These are phyloP conservation scores for Proterorhinus semilunaris DNA, from an alignment of 2,113 vertebrate species.

Conservation along the genomic window DNA sequence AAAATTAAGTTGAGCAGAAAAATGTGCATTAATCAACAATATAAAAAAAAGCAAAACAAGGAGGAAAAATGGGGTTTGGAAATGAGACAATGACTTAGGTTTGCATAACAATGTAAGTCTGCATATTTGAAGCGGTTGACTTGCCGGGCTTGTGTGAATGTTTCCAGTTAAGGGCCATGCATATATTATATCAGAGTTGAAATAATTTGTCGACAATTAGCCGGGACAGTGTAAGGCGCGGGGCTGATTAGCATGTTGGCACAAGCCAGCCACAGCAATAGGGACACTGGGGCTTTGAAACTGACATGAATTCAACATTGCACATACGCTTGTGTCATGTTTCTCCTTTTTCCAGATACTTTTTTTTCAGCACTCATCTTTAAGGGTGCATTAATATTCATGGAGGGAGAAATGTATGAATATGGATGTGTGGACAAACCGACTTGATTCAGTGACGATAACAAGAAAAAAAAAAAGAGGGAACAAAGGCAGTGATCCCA, in stretches of 20 bases:
- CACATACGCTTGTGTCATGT: conserved; percentile 45
- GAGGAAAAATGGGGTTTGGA: conserved; percentile 1
- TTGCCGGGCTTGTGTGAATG: conserved; percentile 47
- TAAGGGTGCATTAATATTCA: conserved; percentile 69
- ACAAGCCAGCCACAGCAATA: conserved; percentile 61
- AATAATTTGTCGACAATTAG: conserved; percentile 77
- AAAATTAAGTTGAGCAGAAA: conserved; percentile 22
- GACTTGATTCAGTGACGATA: conserved; percentile 60
- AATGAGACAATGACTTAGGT: conserved; percentile 41
- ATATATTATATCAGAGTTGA: conserved; percentile 83
- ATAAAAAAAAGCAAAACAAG: conserved; percentile 22
- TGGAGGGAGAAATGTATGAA: conserved; percentile 58
- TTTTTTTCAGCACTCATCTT: conserved; percentile 41
- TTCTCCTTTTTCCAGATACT: conserved; percentile 42
- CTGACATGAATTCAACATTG: conserved; percentile 63
- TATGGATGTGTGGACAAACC: conserved; percentile 65
- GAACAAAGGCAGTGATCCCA: conserved; percentile 45
- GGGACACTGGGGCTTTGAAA: conserved; percentile 69
- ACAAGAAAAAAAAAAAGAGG: conserved; percentile 48
- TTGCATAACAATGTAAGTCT: conserved; percentile 54
- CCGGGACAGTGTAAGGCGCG: conserved; percentile 58
- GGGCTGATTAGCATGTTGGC: conserved; percentile 72
- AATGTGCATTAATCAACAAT: conserved; percentile 18
- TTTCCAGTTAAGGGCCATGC: conserved; percentile 49
- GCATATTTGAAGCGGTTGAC: conserved; percentile 60